Conservation (phyloP, 2,797 vertebrate genomes). For the Cercopithecus petaurista region DNA sequence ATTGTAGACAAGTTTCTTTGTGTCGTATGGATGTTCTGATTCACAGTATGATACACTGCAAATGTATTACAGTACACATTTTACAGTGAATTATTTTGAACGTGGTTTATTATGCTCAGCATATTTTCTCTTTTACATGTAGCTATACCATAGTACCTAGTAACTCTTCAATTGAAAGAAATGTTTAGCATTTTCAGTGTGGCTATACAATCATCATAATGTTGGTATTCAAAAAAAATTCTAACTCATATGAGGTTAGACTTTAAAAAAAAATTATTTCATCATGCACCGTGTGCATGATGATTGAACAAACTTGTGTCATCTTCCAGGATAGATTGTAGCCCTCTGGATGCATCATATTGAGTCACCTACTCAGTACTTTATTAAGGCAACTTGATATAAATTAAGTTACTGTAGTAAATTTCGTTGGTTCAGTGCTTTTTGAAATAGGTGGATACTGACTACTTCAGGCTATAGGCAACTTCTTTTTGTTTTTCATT, state of each 20-base stretch:
- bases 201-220: background rate
- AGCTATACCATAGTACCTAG: background rate
- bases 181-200: background rate
- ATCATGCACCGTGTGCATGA: background rate
- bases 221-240: background rate
- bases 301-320: background rate
- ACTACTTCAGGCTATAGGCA: background rate
- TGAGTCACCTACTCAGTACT: accelerated
- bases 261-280: background rate
- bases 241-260: background rate
- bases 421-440: background rate
- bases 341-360: background rate
- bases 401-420: background rate
- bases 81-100: background rate
- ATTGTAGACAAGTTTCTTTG: background rate
- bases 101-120: background rate
- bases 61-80: background rate
- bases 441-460: background rate
- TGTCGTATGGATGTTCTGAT: background rate
- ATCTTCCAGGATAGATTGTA: no score
- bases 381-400: background rate
- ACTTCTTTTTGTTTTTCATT: background rate
- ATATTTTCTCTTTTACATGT: background rate
- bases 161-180: conserved; percentile 8
- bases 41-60: background rate